Conservation (phyloP, 2,888 invertebrate species). For the Eustalomyia histrio region DNA sequence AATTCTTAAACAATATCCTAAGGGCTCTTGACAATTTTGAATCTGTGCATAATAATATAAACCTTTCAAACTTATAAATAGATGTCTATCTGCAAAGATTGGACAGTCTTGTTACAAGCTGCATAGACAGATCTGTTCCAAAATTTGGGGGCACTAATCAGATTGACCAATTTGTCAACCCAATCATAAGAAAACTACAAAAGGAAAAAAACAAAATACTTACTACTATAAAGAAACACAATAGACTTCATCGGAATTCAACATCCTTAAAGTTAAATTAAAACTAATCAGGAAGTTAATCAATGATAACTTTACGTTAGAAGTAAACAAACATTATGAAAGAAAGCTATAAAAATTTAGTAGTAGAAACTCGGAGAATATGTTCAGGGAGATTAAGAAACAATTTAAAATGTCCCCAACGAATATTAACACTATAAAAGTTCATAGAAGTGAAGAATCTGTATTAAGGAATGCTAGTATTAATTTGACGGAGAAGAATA, state of each 20-base stretch:
- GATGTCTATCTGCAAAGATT: background rate
- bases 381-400: background rate
- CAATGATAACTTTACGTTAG: background rate
- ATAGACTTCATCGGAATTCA: background rate
- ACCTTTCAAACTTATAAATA: constrained; percentile 9
- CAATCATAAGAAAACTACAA: background rate
- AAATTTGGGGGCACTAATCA: background rate
- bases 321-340: constrained; percentile 9
- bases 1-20: no score
- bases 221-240: background rate
- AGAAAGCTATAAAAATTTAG: background rate
- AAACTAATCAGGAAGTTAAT: background rate
- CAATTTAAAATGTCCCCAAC: background rate
- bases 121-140: constrained; percentile 1
- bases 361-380: background rate
- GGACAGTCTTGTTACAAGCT: background rate
- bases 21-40: background rate
- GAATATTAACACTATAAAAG: background rate
- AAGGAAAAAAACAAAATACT: background rate
- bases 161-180: background rate
- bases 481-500: no score
- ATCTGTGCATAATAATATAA: background rate
- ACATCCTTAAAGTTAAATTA: background rate
- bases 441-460: background rate
- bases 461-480: background rate